Conservation (phyloP, 2,113 vertebrate genomes). For the Sus scrofa region T2T-Sscrofa CM000823.6:48456001-48456500, state of each 20-base stretch:
- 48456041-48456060: background rate
- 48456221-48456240: background rate
- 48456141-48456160: background rate
- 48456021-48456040: too few relatives aligned
- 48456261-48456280: background rate
- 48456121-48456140: background rate
- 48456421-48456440: background rate
- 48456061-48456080: background rate
- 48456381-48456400: background rate
- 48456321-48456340: background rate
- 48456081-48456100: background rate
- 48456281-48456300: background rate
- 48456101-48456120: background rate
- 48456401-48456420: background rate
- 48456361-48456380: background rate
- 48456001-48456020: background rate
- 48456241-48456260: background rate
- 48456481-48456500: background rate
- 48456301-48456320: conserved; percentile 20
- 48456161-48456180: background rate
- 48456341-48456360: background rate
- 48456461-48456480: background rate
- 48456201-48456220: background rate
- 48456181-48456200: background rate
- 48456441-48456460: background rate